A percentile compares a stretch with the other conserved stretches of the same genome.
Conservation (phyloP, 1,140 invertebrate genomes). For the Camponotus vicinus region DNA sequence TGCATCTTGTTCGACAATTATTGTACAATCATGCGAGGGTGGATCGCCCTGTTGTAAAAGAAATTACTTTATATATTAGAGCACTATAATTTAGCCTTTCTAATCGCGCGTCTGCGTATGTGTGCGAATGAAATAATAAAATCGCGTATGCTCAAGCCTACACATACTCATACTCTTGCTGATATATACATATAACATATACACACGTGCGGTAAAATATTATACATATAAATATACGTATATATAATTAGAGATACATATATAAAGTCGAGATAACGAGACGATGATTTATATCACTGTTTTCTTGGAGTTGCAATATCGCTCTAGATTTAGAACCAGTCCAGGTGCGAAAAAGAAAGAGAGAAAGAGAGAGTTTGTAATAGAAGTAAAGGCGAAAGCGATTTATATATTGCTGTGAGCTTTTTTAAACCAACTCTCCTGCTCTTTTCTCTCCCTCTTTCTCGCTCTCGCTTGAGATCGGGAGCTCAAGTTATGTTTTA, state of each 20-base stretch:
- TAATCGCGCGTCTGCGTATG: conserved; percentile 53
- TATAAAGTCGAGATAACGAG: neutral
- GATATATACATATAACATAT: conserved; percentile 29
- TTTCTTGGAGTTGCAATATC: conserved; percentile 30
- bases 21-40: conserved; percentile 74
- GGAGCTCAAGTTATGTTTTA: neutral
- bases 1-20: conserved; percentile 55
- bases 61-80: conserved; percentile 31
- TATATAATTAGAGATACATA: conserved; percentile 48
- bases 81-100: conserved; percentile 45
- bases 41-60: conserved; percentile 16
- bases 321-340: conserved; percentile 12
- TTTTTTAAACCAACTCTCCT: neutral
- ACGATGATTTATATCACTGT: conserved; percentile 38
- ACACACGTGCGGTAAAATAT: neutral
- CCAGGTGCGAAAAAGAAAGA: conserved; percentile 4
- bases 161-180: conserved; percentile 56
- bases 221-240: conserved; percentile 8
- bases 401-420: neutral
- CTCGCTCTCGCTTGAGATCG: conserved; percentile 3
- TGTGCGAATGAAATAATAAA: conserved; percentile 56
- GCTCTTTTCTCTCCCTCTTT: neutral
- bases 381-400: neutral
- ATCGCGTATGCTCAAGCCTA: conserved; percentile 62
- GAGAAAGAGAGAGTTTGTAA: neutral